Evolutionary conservation across 2,888 invertebrate species (phyloP), one percentile per base, ranked within the genome.

Genomic region (Philhelius pedissequus): DNA sequence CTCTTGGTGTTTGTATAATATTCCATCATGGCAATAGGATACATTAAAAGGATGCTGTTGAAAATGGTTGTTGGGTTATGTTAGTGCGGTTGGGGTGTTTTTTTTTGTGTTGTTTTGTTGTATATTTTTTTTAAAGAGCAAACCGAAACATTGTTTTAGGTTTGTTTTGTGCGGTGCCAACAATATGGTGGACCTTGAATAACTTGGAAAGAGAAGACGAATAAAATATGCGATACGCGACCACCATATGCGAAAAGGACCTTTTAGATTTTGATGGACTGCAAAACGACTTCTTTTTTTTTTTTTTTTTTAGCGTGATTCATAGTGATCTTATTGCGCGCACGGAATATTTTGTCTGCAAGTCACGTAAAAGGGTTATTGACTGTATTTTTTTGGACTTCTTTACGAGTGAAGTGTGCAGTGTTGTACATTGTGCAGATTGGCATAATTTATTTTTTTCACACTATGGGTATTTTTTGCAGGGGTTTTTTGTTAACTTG

Each of bases 1-100:
- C 78, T 58, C 70, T 79, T 74, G 83, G 69, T 78, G 64, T 45
- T 35, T 74, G 74, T 64, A 58, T 75, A 74, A 74, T 52, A 64
- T n/a, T 40, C 27, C 15, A 52, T 32, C 18, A 50, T 11, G 58
- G 68, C 30, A 38, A 38, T 15, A 48, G 27, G 64, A 71, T 45
- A 60, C 64, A 70, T 38, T 71, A 38, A 27, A 78, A 78, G 69
- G 74, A 83, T 78, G 64, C 74, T 83, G 66, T 52, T 30, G 52
- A 62, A 62, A 68, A 62, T 50, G 71, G 73, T 73, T 77, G 78
- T 48, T 64, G 27, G 68, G 66, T 58, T 76, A 71, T 71, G 76
- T 54, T 20, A 9, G 35, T 68, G 45, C 38, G 68, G 66, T 32
- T n/a, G 20, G 15, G 48, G 35, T 25, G 8, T 27, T 4, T n/a